phyloP scores from a whole-genome alignment of 2,113 vertebrate genomes.

The Amia ocellicauda region DNA sequence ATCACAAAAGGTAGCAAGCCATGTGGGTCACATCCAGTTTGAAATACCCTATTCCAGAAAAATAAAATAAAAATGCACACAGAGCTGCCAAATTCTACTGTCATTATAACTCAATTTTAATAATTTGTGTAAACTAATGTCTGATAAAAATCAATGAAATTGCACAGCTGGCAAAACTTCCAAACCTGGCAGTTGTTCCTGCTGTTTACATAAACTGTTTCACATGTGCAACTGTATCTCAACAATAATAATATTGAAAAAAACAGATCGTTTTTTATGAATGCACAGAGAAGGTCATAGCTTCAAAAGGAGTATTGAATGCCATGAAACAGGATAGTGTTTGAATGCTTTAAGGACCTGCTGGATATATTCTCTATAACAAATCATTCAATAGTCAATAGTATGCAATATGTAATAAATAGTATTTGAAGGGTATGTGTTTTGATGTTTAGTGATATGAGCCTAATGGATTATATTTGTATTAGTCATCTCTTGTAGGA shows the following conservation, averaged over 20 bases:
- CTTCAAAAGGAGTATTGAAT: neutral
- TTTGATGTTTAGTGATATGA: too few species aligned
- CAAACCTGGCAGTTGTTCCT: slow-evolving; percentile 11
- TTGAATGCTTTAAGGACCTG: neutral
- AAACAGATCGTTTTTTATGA: too few species aligned
- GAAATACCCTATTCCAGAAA: neutral
- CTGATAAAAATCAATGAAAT: slow-evolving; percentile 16
- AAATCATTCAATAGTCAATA: too few species aligned
- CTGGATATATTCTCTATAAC: too few species aligned
- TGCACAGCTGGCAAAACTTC: neutral
- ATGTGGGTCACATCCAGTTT: neutral
- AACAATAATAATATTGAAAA: too few species aligned
- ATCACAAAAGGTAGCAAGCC: neutral
- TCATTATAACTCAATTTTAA: slow-evolving; percentile 13
- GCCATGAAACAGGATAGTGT: neutral
- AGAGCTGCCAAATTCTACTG: neutral
- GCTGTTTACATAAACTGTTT: slow-evolving; percentile 7
- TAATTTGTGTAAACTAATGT: slow-evolving; percentile 15
- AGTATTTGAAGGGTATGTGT: too few species aligned
- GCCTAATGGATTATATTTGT: too few species aligned
- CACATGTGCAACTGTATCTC: slow-evolving; percentile 10
- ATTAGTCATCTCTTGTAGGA: too few species aligned
- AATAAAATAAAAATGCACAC: neutral
- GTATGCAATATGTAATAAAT: too few species aligned
- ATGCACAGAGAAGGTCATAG: too few species aligned